phyloP scores from a whole-genome alignment of 2,797 vertebrate genomes.

The Hemibagrus guttatus region DNA sequence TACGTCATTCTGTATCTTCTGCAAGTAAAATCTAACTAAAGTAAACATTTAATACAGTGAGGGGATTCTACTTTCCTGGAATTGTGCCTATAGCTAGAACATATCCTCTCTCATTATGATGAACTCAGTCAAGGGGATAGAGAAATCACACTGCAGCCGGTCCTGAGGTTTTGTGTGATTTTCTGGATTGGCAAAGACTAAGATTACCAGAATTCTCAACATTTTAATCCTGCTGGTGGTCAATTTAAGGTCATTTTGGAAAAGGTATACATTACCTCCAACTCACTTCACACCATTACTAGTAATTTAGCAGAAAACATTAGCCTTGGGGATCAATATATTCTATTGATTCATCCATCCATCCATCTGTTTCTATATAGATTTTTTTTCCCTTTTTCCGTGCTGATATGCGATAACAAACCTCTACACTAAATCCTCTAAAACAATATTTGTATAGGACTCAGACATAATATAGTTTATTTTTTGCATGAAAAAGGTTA shows the following conservation, averaged over 20 bases:
- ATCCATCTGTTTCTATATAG: background rate
- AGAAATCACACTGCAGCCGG: background rate
- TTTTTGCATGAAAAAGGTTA: slow-evolving; percentile 10
- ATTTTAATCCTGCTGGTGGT: background rate
- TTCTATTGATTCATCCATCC: background rate
- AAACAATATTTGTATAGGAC: background rate
- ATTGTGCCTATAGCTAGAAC: slow-evolving; percentile 12
- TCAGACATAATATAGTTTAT: background rate
- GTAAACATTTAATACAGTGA: slow-evolving; percentile 36
- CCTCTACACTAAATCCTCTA: background rate
- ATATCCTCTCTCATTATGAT: background rate
- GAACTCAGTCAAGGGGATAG: background rate
- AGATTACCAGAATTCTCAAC: slow-evolving; percentile 46
- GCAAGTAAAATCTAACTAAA: slow-evolving; percentile 40
- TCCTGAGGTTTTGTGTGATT: slow-evolving; percentile 27
- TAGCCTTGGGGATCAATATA: background rate
- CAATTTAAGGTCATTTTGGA: background rate
- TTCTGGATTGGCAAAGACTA: slow-evolving; percentile 46
- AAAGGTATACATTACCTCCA: background rate
- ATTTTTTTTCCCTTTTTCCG: background rate
- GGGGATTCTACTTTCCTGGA: slow-evolving; percentile 20
- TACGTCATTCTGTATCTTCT: slow-evolving; percentile 33
- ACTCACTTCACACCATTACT: background rate
- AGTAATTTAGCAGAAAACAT: background rate
- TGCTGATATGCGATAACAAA: background rate